Evolutionary conservation across 2,888 invertebrate species (phyloP).

Genomic region (Stenurella melanura): DNA sequence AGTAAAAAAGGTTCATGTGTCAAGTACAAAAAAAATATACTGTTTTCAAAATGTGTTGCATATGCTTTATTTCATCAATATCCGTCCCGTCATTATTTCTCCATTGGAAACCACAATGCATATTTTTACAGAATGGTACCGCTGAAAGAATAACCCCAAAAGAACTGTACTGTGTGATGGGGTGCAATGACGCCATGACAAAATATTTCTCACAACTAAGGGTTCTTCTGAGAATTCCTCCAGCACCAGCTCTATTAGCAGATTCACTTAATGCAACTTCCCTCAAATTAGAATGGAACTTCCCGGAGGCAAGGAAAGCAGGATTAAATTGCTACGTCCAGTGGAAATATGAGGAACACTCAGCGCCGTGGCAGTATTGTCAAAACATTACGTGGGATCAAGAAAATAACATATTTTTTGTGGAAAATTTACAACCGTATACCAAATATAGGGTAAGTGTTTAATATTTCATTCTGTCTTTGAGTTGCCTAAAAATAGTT

Average conservation of each 20-base stretch:
- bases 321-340: constrained; percentile 81
- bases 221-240: constrained; percentile 82
- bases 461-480: constrained; percentile 5
- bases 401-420: constrained; percentile 77
- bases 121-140: constrained; percentile 79
- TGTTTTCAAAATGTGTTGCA: no score
- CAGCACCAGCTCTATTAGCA: constrained; percentile 85
- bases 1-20: no score
- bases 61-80: no score
- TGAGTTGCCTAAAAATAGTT: no score
- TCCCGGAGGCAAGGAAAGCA: constrained; percentile 76
- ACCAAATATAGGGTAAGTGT: constrained; percentile 88
- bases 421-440: constrained; percentile 89
- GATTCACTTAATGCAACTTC: constrained; percentile 86
- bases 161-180: constrained; percentile 86
- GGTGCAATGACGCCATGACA: constrained; percentile 87
- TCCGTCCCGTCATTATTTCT: no score
- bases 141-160: constrained; percentile 81
- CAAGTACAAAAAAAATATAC: no score
- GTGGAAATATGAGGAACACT: constrained; percentile 83
- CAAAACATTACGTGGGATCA: constrained; percentile 82
- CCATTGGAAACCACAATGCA: background rate
- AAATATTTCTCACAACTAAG: constrained; percentile 82
- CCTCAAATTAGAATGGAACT: constrained; percentile 86
- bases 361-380: constrained; percentile 89